Evolutionary conservation across 2,113 vertebrate genomes (phyloP).

Genomic region (Tricholaema leucomelas): DNA sequence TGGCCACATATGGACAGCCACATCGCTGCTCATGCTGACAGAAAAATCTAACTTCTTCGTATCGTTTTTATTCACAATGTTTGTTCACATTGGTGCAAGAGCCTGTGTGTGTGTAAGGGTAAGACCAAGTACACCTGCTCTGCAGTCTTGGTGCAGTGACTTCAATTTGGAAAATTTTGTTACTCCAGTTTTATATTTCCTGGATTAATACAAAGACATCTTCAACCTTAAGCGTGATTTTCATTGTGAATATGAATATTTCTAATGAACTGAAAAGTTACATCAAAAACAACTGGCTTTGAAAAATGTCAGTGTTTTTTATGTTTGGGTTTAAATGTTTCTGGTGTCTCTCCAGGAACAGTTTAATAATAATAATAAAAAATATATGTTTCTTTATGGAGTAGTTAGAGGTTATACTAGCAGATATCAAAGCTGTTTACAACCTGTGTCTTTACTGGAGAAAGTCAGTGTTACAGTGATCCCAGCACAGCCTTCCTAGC

Average conservation of each 20-base stretch:
- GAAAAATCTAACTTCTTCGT: neutral
- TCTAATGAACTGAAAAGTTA: neutral
- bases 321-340: neutral
- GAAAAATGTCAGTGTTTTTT: neutral
- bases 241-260: neutral
- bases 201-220: neutral
- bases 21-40: neutral
- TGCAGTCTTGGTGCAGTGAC: neutral
- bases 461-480: neutral
- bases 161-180: neutral
- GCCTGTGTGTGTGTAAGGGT: neutral
- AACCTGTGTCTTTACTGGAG: neutral
- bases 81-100: neutral
- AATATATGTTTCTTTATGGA: neutral
- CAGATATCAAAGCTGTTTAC: neutral
- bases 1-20: neutral
- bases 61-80: neutral
- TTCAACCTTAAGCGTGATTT: neutral
- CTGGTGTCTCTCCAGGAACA: accelerated
- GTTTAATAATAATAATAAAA: neutral
- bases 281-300: neutral
- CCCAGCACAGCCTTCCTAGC: neutral
- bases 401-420: neutral
- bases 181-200: neutral
- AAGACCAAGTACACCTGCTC: neutral